Evolutionary conservation across 2,797 vertebrate species (phyloP), one percentile per base, ranked within the genome.

Genomic region (Mormyrops boulengeri): DNA sequence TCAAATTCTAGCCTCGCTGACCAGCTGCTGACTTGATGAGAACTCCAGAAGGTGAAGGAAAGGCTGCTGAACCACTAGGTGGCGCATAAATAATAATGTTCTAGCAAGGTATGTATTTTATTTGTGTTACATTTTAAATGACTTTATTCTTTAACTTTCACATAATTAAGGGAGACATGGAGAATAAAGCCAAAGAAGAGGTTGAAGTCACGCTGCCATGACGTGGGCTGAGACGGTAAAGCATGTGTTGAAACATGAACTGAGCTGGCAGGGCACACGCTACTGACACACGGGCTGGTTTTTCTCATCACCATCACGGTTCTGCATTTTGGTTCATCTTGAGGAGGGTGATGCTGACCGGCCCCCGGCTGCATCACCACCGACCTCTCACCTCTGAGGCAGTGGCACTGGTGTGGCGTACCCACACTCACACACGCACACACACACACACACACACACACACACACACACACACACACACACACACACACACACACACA

Each of bases 401-500:
- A 17, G 66, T 17, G 12, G 26, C 3, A 12, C 2, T 38, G 9
- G 66, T 73, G 66, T 1, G 0, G 50, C 2, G 3, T 85, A 47
- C 44, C 86, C 88, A 69, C n/a, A n/a, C n/a, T n/a, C n/a, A n/a
- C n/a, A n/a, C n/a, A n/a, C n/a, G n/a, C n/a, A n/a, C n/a, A n/a
- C n/a, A n/a, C n/a, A n/a, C n/a, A n/a, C n/a, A n/a, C n/a, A n/a
- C n/a, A n/a, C n/a, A n/a, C n/a, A n/a, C n/a, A n/a, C n/a, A n/a
- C n/a, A n/a, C n/a, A n/a, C n/a, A n/a, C n/a, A n/a, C n/a, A n/a
- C n/a, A n/a, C n/a, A n/a, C n/a, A n/a, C n/a, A n/a, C n/a, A n/a
- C n/a, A n/a, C n/a, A n/a, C n/a, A n/a, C 88, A 26, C 89, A 89
- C 92, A 34, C 60, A 85, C 26, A 26, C 82, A 53, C 19, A 88